Evolutionary conservation across 2,888 invertebrate species (phyloP), one percentile per base, ranked within the genome.

Genomic region (Rhamphomyia laevipes): DNA sequence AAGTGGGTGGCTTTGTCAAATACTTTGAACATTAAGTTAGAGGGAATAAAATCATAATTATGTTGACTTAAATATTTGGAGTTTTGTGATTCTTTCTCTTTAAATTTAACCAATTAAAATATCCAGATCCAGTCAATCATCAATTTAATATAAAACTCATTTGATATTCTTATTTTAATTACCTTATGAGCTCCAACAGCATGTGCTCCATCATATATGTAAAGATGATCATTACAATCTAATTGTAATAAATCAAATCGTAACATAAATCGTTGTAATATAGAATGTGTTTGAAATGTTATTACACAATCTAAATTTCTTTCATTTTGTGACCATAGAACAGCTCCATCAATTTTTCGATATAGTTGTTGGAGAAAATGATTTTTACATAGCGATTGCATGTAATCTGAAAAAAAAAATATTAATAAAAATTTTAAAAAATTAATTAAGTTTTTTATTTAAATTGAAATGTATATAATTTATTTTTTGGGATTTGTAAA

Each of bases 281-380:
- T 89, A 67, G 91, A 89, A 74, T 92, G 91, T 58, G 93, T 93
- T 74, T 92, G 92, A 73, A 92, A 93, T 49, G 92, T 93, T 68
- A 92, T 86, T 61, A 86, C 83, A 75, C 93, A 93, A 73, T 92
- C 87, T 63, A 92, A 76, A 70, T 91, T 88, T 57, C 88, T 77
- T 73, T 93, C 92, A 72, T 90, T 91, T 67, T 88, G 84, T 21
- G 92, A 92, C 76, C 84, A 86, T 49, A 93, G 77, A 50, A 91
- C 86, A 11, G 91, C 92, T 40, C 92, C 92, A 66, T 93, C 91
- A 61, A 92, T 82, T 74, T 91, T 91, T 56, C 90, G 79, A 73
- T 91, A 91, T 61, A 91, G 78, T 57, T 88, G 86, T 66, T 87
- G 88, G 55, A 90, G 78, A 70, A 87, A 90, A 71, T 89, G 86